Evolutionary conservation across 2,888 invertebrate species (phyloP).

Genomic region (Stegana nigrithorax): DNA sequence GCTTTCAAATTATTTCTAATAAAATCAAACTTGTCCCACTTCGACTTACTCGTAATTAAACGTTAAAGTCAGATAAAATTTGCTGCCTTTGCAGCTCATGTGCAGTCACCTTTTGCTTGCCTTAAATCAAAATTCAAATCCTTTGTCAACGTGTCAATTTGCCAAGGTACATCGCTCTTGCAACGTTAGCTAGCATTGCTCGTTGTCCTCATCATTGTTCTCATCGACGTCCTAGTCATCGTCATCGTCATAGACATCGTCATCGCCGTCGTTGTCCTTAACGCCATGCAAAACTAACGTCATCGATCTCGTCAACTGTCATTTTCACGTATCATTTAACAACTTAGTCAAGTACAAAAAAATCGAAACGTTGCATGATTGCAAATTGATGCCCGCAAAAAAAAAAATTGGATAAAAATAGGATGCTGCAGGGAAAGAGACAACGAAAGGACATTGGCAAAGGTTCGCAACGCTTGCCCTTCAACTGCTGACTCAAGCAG

Average conservation of each 20-base stretch:
- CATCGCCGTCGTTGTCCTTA: conserved; percentile 21
- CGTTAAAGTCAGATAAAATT: neutral
- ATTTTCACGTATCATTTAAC: conserved; percentile 68
- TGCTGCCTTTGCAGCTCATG: neutral
- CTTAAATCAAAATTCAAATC: conserved; percentile 47
- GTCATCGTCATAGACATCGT: conserved; percentile 30
- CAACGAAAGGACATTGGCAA: conserved; percentile 39
- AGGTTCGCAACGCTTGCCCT: conserved; percentile 29
- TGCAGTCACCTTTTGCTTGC: neutral
- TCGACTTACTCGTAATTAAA: neutral
- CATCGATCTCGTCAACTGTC: conserved; percentile 68
- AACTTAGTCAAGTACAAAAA: conserved; percentile 48
- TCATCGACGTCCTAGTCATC: conserved; percentile 30
- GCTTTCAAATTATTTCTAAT: neutral
- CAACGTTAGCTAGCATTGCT: too few relatives aligned
- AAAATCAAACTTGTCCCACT: too few relatives aligned
- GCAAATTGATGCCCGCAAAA: conserved; percentile 52
- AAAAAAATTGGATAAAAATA: conserved; percentile 10
- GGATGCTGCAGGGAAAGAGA: conserved; percentile 26
- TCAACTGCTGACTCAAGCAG: conserved; percentile 52
- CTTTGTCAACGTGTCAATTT: conserved; percentile 53
- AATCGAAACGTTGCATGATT: conserved; percentile 46
- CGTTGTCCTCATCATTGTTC: too few relatives aligned
- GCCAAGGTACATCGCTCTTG: conserved; percentile 57
- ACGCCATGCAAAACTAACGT: conserved; percentile 56